Conservation (phyloP, 2,113 vertebrate species). For the Dicrurus megarhynchus region DNA sequence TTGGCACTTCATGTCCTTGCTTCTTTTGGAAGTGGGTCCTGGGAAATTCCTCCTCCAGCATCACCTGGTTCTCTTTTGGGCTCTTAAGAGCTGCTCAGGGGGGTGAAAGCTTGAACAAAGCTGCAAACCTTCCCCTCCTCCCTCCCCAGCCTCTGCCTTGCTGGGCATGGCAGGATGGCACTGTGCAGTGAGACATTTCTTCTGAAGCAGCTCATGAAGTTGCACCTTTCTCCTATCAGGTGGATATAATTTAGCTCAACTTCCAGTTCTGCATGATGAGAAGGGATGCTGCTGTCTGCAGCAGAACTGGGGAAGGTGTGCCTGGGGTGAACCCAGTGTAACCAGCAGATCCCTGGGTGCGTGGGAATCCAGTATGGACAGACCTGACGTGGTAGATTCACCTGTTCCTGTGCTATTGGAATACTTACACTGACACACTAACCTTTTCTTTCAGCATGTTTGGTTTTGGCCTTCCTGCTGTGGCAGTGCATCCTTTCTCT, state of each 20-base stretch:
- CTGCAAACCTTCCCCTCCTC: background rate
- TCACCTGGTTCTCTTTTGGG: background rate
- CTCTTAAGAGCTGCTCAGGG: background rate
- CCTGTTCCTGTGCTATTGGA: background rate
- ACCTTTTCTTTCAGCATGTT: background rate
- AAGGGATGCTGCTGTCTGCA: background rate
- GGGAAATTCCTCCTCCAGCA: background rate
- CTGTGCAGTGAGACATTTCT: accelerated
- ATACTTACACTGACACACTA: background rate
- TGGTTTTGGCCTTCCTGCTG: background rate
- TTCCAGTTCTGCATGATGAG: background rate
- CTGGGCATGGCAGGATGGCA: background rate
- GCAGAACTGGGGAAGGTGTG: background rate
- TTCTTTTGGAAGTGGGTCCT: background rate
- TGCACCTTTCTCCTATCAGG: background rate
- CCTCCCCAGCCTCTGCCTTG: background rate
- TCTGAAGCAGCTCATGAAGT: background rate
- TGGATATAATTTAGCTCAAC: background rate
- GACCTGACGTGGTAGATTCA: background rate
- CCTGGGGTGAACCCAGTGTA: background rate
- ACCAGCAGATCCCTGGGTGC: background rate
- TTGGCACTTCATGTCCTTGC: background rate
- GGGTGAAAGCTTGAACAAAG: background rate
- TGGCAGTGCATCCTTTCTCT: background rate
- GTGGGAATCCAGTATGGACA: background rate